These are phyloP conservation scores for Salvelinus alpinus DNA, from an alignment of 2,113 vertebrate genomes.

Conservation along the genomic window DNA sequence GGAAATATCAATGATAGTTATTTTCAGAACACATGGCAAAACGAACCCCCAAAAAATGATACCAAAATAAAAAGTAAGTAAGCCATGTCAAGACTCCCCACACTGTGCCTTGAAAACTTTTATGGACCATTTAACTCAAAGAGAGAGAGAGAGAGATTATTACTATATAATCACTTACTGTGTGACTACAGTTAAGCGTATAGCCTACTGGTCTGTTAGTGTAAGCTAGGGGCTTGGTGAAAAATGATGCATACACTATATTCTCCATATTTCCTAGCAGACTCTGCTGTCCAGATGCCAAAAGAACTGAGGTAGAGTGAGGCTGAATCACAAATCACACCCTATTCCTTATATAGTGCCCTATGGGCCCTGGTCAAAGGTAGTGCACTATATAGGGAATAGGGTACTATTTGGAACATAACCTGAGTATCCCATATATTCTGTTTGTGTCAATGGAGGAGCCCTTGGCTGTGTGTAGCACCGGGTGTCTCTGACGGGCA, in stretches of 20 bases:
- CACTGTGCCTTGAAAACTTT: conserved; percentile 18
- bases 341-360: no score
- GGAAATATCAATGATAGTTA: conserved; percentile 16
- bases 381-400: no score
- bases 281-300: not conserved
- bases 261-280: not conserved
- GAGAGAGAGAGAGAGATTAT: conserved; percentile 38
- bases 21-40: conserved; percentile 17
- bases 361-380: no score
- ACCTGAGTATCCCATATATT: conserved; percentile 1
- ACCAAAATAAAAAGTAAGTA: conserved; percentile 26
- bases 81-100: not conserved
- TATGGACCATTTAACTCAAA: conserved; percentile 26
- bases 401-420: no score
- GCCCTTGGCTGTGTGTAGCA: conserved; percentile 23
- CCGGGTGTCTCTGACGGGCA: conserved; percentile 55
- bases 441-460: conserved; percentile 28
- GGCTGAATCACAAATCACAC: no score
- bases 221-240: conserved; percentile 26
- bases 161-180: conserved; percentile 30
- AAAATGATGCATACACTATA: conserved; percentile 16
- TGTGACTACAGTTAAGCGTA: no score
- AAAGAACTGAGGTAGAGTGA: not conserved
- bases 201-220: not conserved
- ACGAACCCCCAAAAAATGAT: not conserved